Conservation (phyloP, 2,888 invertebrate species). For the Plebejus melissa region DNA sequence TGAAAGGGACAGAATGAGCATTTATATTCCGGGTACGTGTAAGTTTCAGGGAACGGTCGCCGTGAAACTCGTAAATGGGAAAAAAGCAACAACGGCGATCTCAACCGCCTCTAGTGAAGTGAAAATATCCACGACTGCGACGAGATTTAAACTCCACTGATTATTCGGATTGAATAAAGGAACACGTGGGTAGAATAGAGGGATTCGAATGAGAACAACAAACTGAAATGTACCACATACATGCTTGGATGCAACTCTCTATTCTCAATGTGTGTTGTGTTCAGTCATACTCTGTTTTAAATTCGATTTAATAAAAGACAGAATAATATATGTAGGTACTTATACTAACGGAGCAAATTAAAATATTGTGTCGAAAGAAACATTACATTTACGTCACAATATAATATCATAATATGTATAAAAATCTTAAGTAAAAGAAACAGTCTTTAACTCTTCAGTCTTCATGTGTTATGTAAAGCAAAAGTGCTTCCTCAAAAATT, state of each 20-base stretch:
- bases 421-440: too few relatives aligned
- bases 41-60: slow-evolving; percentile 80
- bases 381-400: too few relatives aligned
- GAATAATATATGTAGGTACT: background rate
- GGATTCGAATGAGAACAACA: background rate
- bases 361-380: too few relatives aligned
- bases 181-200: slow-evolving; percentile 4
- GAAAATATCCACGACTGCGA: slow-evolving; percentile 42
- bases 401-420: too few relatives aligned
- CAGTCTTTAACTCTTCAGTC: too few relatives aligned
- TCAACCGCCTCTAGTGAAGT: slow-evolving; percentile 72
- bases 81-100: slow-evolving; percentile 78
- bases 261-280: slow-evolving; percentile 38
- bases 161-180: slow-evolving; percentile 24
- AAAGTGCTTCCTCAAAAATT: too few relatives aligned
- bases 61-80: slow-evolving; percentile 80
- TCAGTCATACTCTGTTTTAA: background rate
- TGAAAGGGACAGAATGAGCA: slow-evolving; percentile 59
- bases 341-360: too few relatives aligned
- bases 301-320: background rate
- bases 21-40: slow-evolving; percentile 79
- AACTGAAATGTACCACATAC: background rate
- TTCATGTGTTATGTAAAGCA: too few relatives aligned
- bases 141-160: slow-evolving; percentile 31
- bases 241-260: slow-evolving; percentile 38